Conservation (phyloP, 2,888 invertebrate genomes). For the Brachylomia viminalis region DNA sequence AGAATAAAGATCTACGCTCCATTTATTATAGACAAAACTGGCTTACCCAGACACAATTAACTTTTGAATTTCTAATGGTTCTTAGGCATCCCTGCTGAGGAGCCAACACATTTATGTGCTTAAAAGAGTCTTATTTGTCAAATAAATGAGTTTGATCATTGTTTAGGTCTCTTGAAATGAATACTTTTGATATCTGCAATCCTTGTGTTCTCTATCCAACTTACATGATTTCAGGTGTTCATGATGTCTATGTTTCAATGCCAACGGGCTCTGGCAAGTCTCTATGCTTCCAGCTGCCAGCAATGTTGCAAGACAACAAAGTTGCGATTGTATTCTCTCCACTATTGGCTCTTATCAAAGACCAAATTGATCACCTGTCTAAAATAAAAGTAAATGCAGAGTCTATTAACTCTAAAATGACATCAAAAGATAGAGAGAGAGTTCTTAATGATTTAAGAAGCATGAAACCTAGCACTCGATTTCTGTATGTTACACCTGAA, state of each 20-base stretch:
- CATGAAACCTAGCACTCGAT: conserved; percentile 93
- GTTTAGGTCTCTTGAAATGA: not conserved
- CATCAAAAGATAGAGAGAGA: conserved; percentile 93
- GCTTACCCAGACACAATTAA: not conserved
- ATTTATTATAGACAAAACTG: not conserved
- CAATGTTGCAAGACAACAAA: conserved; percentile 94
- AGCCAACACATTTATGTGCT: not conserved
- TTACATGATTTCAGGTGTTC: conserved; percentile 91
- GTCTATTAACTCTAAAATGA: conserved; percentile 98
- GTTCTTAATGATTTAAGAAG: conserved; percentile 95
- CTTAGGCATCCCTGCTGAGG: not conserved
- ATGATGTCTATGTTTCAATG: conserved; percentile 99
- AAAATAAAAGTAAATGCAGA: conserved; percentile 95
- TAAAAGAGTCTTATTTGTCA: not conserved
- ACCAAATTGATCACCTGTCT: conserved; percentile 97
- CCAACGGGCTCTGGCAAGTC: conserved; percentile 99
- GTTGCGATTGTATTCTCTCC: conserved; percentile 99
- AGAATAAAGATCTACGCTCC: not conserved
- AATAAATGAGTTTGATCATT: not conserved
- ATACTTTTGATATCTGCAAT: not conserved
- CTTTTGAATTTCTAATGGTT: not conserved
- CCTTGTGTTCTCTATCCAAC: not conserved
- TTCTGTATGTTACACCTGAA: conserved; percentile 99
- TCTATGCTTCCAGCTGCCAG: conserved; percentile 98
- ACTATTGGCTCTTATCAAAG: conserved; percentile 98